A percentile compares a stretch with the other conserved stretches of the same genome.
These are phyloP conservation scores for Megaceryle alcyon DNA, from an alignment of 2,797 vertebrate species.

Conservation along the genomic window DNA sequence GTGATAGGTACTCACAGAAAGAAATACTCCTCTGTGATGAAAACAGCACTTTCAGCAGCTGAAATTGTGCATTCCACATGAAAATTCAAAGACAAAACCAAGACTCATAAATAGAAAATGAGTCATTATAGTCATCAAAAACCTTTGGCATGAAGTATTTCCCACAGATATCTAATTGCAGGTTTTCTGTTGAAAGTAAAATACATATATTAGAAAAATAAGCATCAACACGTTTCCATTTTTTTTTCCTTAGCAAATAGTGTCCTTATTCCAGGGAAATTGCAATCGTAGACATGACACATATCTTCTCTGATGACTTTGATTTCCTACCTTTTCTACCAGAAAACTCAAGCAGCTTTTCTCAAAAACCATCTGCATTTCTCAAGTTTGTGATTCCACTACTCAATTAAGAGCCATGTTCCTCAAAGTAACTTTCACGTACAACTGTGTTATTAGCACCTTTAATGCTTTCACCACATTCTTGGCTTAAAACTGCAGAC, in stretches of 20 bases:
- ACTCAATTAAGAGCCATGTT: neutral
- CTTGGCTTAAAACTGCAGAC: neutral
- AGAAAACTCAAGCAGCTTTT: neutral
- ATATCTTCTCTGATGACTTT: neutral
- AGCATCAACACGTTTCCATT: neutral
- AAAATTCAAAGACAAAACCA: neutral
- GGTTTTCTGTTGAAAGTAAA: neutral
- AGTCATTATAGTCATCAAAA: neutral
- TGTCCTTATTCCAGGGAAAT: neutral
- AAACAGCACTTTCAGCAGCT: conserved; percentile 22
- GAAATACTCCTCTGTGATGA: neutral
- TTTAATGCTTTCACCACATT: neutral
- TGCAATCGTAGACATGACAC: neutral
- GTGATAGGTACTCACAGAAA: neutral
- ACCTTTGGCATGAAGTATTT: neutral
- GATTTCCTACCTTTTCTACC: neutral
- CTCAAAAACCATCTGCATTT: neutral
- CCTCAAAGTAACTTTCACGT: neutral
- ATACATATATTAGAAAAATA: neutral
- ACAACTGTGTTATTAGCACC: neutral
- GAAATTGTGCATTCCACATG: conserved; percentile 13
- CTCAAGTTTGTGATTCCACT: neutral
- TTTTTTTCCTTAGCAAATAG: neutral
- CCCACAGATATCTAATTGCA: neutral
- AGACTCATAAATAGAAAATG: neutral